Evolutionary conservation across 2,113 vertebrate species (phyloP).

Genomic region (Planiliza haematocheilus): DNA sequence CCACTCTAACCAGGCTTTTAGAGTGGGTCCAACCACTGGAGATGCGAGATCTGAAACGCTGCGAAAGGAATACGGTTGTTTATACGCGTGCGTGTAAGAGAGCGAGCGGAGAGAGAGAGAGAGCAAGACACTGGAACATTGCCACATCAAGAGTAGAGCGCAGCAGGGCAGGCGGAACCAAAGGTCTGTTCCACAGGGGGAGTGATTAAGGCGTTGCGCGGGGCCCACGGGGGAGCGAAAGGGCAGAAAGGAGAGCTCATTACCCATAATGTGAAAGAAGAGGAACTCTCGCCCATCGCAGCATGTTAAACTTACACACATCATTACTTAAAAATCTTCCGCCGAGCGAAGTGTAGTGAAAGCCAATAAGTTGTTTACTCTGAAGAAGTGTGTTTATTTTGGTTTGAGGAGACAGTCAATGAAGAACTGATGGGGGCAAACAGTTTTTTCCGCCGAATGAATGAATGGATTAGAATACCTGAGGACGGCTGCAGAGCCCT

Average conservation of each 20-base stretch:
- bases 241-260: constrained; percentile 61
- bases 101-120: background rate
- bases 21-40: background rate
- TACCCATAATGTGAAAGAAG: constrained; percentile 55
- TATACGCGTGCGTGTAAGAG: background rate
- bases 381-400: background rate
- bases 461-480: background rate
- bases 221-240: constrained; percentile 48
- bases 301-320: constrained; percentile 25
- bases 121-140: constrained; percentile 43
- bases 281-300: constrained; percentile 21
- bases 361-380: constrained; percentile 11
- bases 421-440: background rate
- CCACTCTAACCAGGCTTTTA: background rate
- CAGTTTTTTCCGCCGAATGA: background rate
- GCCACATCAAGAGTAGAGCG: constrained; percentile 43
- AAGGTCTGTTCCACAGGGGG: constrained; percentile 56
- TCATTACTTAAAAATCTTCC: constrained; percentile 31
- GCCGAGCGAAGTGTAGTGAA: background rate
- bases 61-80: background rate
- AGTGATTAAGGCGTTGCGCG: constrained; percentile 56
- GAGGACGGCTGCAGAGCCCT: background rate
- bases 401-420: constrained; percentile 5
- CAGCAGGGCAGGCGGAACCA: constrained; percentile 58
- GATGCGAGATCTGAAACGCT: constrained; percentile 15